Base-by-base conservation (phyloP, 2,113 vertebrate genomes). In the Marcusenius ussheri region DNA sequence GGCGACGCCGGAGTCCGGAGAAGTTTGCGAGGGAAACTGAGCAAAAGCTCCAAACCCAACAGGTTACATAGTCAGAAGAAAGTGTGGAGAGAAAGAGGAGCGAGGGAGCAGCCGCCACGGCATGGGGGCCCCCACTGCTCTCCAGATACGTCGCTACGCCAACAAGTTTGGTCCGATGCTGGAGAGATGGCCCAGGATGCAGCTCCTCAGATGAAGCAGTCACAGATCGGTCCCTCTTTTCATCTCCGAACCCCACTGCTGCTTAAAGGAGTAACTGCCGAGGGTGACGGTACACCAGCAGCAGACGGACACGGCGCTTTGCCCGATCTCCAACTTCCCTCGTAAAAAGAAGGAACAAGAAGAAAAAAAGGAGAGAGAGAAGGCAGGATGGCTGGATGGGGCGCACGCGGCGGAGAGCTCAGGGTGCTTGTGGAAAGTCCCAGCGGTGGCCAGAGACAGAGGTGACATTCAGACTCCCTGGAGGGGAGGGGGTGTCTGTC, bases 391-490 rank as follows among this genome's bases (percentile, higher is more conserved):
- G 39, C 53, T 46, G 31, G 85, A 53, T n/a, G 7, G 13, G 46
- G 13, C 2, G n/a, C 21, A 49, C 21, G 10, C 89, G 24, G n/a
- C 49, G 31, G 47, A 31, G 50, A 53, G 85, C 27, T 7, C 50
- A 19, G 24, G 42, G 88, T 24, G 58, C 88, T 3, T 70, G 56
- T 70, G 88, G 51, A 31, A 70, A 88, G 62, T 49, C 88, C 88
- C 88, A 88, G 88, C n/a, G n/a, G 77, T 51, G 9, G 7, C 89
- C 91, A 92, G 92, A 84, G 56, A 93, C n/a, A 47, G 93, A 91
- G 93, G 93, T 94, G 94, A 92, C 93, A 92, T 91, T 91, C 93
- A 93, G 93, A 92, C 92, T 90, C 90, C 91, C 92, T 89, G 35
- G 83, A n/a, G 53, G n/a, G 50, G 62, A 35, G 47, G 49, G 53